Base-by-base conservation (phyloP, 2,888 invertebrate species). In the Acronicta alni region DNA sequence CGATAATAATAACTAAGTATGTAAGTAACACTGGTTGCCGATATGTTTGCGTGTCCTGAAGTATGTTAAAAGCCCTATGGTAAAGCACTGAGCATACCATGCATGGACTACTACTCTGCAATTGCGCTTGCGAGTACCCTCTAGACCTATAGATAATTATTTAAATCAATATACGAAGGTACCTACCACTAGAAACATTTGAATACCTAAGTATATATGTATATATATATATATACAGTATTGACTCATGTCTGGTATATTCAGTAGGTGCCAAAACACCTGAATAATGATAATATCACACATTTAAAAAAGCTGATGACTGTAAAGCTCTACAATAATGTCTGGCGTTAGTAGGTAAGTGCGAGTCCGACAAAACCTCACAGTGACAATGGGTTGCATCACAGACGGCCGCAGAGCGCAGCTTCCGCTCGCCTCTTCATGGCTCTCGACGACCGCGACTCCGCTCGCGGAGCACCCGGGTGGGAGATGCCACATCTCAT, bases 381-480 rank as follows among this genome's bases (percentile, higher is more conserved):
- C 86, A 85, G 87, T 87, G 89, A 90, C 91, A 90, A 90, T 89
- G 78, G 83, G 77, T 92, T 92, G 91, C 93, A 77, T 88, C 91
- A 92, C 70, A 72, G 57, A 47, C 71, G 77, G 82, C 82, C 86
- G 75, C 83, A 85, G 87, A 84, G 83, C n/a, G n/a, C 83, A 82
- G 88, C 88, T 91, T 91, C 92, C 92, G 91, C 81, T 91, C 90
- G 87, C 88, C 83, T 82, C 83, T 82, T 85, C 83, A 82, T 83
- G 81, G 83, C 81, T 81, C 84, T 83, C 85, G 62, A 78, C 57
- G 67, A 73, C 68, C 75, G 72, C 79, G 78, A 72, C 54, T 73
- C 63, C 75, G 72, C 78, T 77, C 72, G 55, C 69, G 70, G 64
- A 72, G 66, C 68, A 67, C 75, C 78, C 76, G 84, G 81, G 92